Percentiles rank a stretch among this genome's conserved stretches.
These are phyloP conservation scores for Podargus strigoides DNA, from an alignment of 2,797 vertebrate genomes.

Conservation along the genomic window DNA sequence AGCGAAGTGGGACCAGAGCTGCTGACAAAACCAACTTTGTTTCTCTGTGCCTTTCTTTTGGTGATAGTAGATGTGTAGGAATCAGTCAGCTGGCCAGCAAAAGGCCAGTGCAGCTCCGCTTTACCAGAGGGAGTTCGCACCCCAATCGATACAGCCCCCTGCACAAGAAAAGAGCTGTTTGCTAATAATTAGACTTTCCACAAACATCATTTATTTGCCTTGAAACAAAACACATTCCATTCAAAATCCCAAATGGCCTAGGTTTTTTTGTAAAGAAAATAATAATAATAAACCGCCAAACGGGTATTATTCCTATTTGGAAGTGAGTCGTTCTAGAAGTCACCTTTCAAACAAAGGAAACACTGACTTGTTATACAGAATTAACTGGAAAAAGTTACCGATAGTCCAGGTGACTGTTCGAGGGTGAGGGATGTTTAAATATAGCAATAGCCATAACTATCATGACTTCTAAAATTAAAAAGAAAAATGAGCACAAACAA, in stretches of 20 bases:
- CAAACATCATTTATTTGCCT: slow-evolving; percentile 30
- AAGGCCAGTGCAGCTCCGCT: not conserved
- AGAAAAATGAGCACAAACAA: slow-evolving; percentile 24
- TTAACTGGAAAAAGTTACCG: slow-evolving; percentile 48
- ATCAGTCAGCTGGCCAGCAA: not conserved
- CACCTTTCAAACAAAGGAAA: slow-evolving; percentile 43
- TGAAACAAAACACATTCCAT: not conserved
- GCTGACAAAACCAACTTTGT: not conserved
- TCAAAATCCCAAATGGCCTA: not conserved
- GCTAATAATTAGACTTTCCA: slow-evolving; percentile 11
- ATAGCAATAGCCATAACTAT: slow-evolving; percentile 34
- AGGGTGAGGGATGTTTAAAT: slow-evolving; percentile 12
- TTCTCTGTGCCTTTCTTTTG: not conserved
- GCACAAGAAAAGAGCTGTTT: not conserved
- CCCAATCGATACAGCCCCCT: not conserved
- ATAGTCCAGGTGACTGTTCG: not conserved
- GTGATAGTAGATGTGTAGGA: not conserved
- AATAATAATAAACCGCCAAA: not conserved
- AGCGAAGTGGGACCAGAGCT: not conserved
- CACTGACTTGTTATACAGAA: not conserved
- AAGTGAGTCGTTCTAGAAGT: not conserved
- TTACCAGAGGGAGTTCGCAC: fast-evolving
- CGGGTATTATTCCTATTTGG: not conserved
- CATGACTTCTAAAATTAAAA: slow-evolving; percentile 42
- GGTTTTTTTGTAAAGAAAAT: not conserved